Evolutionary conservation across 2,888 invertebrate genomes (phyloP), one percentile per base, ranked within the genome.

Genomic region (Tetropium fuscum): DNA sequence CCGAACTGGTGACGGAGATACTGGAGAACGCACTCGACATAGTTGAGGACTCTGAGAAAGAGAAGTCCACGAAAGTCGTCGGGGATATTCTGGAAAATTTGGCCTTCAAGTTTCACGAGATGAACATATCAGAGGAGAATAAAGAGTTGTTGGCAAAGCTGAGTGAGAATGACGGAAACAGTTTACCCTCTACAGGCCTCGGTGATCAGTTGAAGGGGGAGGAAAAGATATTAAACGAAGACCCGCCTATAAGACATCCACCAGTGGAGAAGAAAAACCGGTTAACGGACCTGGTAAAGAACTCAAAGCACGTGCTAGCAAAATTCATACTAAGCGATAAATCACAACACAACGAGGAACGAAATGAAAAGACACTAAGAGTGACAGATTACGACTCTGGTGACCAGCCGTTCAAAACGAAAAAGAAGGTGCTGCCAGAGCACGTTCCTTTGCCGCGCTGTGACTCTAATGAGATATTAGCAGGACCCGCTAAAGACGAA

Each of bases 221-320:
- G 8, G 56, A 59, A 38, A 60, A 70, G 38, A 59, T 64, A 16
- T 13, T 63, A 2, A 48, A 58, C 7, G 68, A 68, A 49, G 48
- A 66, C 11, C 36, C 67, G 7, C 49, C 64, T 4, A 19, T 55
- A 0, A 67, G 61, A 43, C 70, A 73, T 40, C 70, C 69, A 8
- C 76, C 80, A 13, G 79, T 86, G 34, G 83, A 83, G 19, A 74
- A 86, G 81, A 80, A 84, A 79, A 77, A 74, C 6, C 72, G 81
- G 7, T 70, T 81, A 5, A 81, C 81, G 2, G 80, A 81, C 66
- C 63, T 81, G 20, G 78, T 81, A 7, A 79, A 77, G 70, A 80
- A 80, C 66, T 81, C 81, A 5, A 81, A 79, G 53, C 77, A 78
- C 48, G 57, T 75, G 7, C 45, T 74, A 7, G 64, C 74, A 0